phyloP scores from a whole-genome alignment of 2,113 vertebrate genomes.

The Callocephalon fimbriatum region DNA sequence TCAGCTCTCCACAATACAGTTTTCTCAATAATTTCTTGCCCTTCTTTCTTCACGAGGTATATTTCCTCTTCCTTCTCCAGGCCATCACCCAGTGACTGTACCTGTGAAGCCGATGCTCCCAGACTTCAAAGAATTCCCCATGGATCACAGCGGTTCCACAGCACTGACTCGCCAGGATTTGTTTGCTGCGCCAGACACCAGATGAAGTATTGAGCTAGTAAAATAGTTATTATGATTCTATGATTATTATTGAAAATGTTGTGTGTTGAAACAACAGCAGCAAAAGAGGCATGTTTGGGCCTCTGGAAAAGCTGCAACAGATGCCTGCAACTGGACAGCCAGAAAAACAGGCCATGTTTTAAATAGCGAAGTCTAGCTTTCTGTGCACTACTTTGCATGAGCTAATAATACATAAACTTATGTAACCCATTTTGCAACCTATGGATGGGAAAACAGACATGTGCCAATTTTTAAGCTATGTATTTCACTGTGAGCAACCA shows the following conservation, averaged over 20 bases:
- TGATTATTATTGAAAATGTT: background rate
- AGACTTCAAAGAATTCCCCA: background rate
- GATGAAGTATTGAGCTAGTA: background rate
- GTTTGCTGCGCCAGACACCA: background rate
- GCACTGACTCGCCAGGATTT: background rate
- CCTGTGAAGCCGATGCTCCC: background rate
- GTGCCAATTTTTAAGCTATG: background rate
- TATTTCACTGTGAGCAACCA: background rate
- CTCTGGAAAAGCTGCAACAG: background rate
- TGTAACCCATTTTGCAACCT: background rate
- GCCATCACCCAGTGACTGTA: background rate
- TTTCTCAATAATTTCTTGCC: background rate
- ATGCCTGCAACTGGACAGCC: background rate
- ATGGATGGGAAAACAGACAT: background rate
- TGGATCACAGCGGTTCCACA: background rate
- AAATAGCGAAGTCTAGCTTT: background rate
- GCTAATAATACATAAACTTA: background rate
- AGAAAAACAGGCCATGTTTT: background rate
- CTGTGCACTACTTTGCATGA: background rate
- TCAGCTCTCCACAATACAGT: background rate
- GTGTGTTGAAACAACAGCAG: background rate
- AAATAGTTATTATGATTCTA: background rate
- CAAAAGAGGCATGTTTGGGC: background rate
- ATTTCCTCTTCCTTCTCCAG: background rate
- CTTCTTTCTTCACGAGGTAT: background rate